Evolutionary conservation across 2,797 vertebrate genomes (phyloP).

Genomic region (Limosa lapponica): DNA sequence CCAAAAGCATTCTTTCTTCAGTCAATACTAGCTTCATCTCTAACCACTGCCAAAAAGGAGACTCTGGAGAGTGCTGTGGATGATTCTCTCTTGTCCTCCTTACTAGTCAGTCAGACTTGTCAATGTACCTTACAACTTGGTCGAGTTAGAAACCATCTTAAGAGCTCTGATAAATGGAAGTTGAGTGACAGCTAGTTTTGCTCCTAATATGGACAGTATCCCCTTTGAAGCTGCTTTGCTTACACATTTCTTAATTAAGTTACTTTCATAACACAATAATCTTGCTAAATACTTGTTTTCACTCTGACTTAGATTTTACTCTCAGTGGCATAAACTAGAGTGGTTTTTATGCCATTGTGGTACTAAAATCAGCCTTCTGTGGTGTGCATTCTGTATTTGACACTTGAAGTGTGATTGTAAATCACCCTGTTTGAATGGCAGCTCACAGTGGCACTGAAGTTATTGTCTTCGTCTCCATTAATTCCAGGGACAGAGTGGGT

Average conservation of each 20-base stretch:
- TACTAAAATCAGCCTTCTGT: neutral
- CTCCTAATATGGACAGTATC: neutral
- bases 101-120: neutral
- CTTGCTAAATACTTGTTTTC: neutral
- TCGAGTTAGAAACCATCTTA: neutral
- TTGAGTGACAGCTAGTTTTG: neutral
- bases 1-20: neutral
- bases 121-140: neutral
- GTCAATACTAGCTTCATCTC: neutral
- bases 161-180: neutral
- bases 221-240: neutral
- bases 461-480: slow-evolving; percentile 18
- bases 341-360: neutral
- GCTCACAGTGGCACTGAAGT: neutral
- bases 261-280: neutral
- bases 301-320: neutral
- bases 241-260: neutral
- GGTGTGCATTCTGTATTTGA: neutral
- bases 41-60: neutral
- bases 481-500: slow-evolving; percentile 93
- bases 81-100: neutral
- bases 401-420: neutral
- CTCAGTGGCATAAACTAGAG: neutral
- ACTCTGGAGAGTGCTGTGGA: neutral
- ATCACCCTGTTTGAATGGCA: neutral